A percentile compares a stretch with the other conserved stretches of the same genome.
These are phyloP conservation scores for Argentina silus DNA, from an alignment of 2,797 vertebrate genomes.

Conservation along the genomic window DNA sequence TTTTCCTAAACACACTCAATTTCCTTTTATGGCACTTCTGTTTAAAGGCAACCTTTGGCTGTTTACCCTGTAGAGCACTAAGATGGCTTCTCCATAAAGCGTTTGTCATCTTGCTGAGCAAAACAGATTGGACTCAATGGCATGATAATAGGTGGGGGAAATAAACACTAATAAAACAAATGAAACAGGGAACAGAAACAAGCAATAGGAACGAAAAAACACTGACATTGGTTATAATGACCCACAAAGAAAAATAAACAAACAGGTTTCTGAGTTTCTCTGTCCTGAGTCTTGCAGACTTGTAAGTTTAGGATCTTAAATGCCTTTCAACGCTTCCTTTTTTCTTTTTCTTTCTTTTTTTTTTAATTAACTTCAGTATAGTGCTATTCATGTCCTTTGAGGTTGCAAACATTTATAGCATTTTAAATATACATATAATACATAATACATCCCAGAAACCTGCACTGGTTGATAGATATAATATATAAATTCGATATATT, in stretches of 20 bases:
- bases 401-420: no score
- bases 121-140: neutral
- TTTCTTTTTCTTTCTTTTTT: no score
- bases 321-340: neutral
- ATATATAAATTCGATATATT: no score
- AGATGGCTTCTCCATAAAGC: neutral
- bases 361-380: no score
- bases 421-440: no score
- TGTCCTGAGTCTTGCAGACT: neutral
- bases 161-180: neutral
- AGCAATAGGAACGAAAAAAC: neutral
- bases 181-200: neutral
- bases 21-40: neutral
- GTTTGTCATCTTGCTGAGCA: neutral
- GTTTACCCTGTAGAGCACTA: no score
- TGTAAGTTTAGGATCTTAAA: neutral
- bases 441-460: no score
- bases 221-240: neutral
- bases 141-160: neutral
- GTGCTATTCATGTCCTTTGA: no score
- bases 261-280: neutral
- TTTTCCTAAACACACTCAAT: neutral
- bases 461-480: no score
- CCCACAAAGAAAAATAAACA: neutral
- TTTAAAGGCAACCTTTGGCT: neutral